Evolutionary conservation across 2,888 invertebrate species (phyloP).

Genomic region (Deroplatys truncata): DNA sequence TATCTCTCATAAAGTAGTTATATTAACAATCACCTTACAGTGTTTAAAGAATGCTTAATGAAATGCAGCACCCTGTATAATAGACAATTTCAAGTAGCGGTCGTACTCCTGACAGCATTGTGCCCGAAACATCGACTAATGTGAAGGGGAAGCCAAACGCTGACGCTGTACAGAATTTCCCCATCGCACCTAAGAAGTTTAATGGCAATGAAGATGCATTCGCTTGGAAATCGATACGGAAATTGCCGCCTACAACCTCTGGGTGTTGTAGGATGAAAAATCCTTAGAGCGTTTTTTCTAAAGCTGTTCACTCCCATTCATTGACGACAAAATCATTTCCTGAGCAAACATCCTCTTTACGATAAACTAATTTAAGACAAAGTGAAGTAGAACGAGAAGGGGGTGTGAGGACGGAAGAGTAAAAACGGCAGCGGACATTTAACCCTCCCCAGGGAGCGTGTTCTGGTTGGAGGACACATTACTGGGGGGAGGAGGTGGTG

Average conservation of each 20-base stretch:
- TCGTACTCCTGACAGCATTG: no score
- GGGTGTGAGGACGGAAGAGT: neutral
- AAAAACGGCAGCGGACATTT: neutral
- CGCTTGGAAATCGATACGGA: neutral
- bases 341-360: conserved; percentile 10
- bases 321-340: conserved; percentile 24
- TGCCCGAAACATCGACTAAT: no score
- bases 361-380: conserved; percentile 25
- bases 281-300: neutral
- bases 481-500: neutral
- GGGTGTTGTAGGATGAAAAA: neutral
- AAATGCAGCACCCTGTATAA: no score
- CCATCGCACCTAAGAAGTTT: neutral
- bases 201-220: neutral
- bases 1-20: no score
- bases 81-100: no score
- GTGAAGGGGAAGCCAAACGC: no score
- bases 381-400: neutral
- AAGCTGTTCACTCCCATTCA: neutral
- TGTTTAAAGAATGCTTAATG: no score
- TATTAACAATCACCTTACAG: no score
- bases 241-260: neutral
- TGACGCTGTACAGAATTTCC: neutral
- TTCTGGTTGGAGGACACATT: neutral
- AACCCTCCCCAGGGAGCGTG: neutral